These are phyloP conservation scores for Cepphus grylle DNA, from an alignment of 2,113 vertebrate species.

Conservation along the genomic window DNA sequence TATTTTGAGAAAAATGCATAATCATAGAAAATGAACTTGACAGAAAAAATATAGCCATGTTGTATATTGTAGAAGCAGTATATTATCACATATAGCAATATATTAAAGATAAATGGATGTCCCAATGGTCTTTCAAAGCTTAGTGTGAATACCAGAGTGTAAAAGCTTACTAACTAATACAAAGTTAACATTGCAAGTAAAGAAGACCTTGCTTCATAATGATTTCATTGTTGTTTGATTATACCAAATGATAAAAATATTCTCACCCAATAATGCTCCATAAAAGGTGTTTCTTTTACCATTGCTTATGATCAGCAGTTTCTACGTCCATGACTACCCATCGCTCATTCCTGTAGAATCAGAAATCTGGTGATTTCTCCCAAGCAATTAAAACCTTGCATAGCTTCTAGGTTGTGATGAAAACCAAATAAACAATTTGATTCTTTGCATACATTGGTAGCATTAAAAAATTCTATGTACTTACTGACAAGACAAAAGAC, in stretches of 20 bases:
- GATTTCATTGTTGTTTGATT: not conserved
- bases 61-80: not conserved
- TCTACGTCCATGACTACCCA: accelerated
- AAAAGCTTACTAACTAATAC: not conserved
- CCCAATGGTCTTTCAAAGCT: not conserved
- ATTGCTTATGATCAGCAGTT: not conserved
- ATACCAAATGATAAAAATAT: not conserved
- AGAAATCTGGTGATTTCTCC: not conserved
- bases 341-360: accelerated
- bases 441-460: not conserved
- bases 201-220: not conserved
- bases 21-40: not conserved
- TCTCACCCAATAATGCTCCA: not conserved
- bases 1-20: not conserved
- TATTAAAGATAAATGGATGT: not conserved
- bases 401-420: not conserved
- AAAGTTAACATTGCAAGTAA: not conserved
- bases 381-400: not conserved
- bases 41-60: not conserved
- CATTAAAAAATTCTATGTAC: not conserved
- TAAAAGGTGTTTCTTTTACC: not conserved
- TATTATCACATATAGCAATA: not conserved
- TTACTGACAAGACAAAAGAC: not conserved
- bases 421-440: not conserved
- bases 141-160: not conserved